A percentile compares a stretch with the other conserved stretches of the same genome.
Conservation (phyloP, 2,113 vertebrate species). For the Python bivittatus region DNA sequence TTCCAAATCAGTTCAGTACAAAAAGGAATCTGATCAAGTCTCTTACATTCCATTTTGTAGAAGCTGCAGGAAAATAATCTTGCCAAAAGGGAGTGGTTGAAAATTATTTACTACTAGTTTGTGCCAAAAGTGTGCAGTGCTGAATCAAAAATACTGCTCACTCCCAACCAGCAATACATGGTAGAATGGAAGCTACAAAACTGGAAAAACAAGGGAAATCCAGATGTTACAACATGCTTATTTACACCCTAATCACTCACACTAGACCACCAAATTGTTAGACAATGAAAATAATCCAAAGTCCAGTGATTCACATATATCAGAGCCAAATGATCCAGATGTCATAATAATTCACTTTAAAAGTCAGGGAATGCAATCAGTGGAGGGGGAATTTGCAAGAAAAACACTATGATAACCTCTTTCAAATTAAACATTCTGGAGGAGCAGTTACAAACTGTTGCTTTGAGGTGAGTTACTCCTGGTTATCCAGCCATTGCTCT, state of each 20-base stretch:
- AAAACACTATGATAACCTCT: conserved; percentile 13
- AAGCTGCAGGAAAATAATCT: neutral
- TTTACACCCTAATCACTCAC: conserved; percentile 36
- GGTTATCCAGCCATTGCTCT: no score
- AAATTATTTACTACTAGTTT: neutral
- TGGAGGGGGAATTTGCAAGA: neutral
- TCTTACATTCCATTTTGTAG: neutral
- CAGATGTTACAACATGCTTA: conserved; percentile 36
- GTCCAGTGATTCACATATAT: conserved; percentile 51
- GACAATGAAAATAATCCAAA: conserved; percentile 50
- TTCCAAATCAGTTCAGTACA: neutral
- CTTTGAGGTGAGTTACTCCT: neutral
- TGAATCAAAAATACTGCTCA: neutral
- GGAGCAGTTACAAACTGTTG: neutral
- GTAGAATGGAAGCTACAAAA: conserved; percentile 36
- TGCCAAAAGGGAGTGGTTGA: neutral
- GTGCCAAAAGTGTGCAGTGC: conserved; percentile 21
- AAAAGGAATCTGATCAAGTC: neutral
- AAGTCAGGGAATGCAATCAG: conserved; percentile 44
- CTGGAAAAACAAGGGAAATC: conserved; percentile 32
- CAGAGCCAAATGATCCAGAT: conserved; percentile 48
- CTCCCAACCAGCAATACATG: neutral
- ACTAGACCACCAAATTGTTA: conserved; percentile 63
- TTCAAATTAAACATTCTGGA: neutral
- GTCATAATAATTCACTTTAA: conserved; percentile 50